Base-by-base conservation (phyloP, 30 jellyfish, hydroid and myxozoan species). In the Aurelia aurita complex sp. Pacific region DNA sequence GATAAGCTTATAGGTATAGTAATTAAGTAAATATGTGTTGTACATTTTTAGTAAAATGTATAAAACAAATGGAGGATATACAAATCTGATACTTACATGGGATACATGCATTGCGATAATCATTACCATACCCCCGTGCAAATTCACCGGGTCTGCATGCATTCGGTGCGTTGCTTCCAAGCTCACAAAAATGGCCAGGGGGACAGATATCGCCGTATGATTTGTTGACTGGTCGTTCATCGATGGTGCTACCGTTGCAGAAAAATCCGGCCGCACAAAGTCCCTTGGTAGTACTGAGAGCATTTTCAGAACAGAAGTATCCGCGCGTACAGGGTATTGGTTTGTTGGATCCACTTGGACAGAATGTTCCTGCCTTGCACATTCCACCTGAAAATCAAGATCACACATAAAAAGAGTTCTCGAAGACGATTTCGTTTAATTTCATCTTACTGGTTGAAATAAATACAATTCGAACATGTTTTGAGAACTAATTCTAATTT, bases 121-220 rank as follows among this genome's bases (percentile, higher is more conserved):
- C 88, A 84, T 94, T 94, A n/a, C 97, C 99, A 85, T 67, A 89
- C 52, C 99, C 99, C 69, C 90, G 61, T 38, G 97, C 99, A 89
- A 89, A 94, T 60, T 89, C 85, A 19, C 99, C 99, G 7, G 91
- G 92, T 55, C 90, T 73, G 61, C 99, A 94, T 3, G 99, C 96
- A 33, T 85, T 85, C 18, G 99, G 97, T 50, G 97, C 97, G 29
- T 69, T 76, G 85, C 97, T 84, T 2, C 97, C 97, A 42, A 63
- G 76, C 64, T 85, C 97, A 67, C 99, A 94, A 64, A 32, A 94
- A 79, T 94, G 96, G 11, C 99, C 99, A 17, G 97, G 97, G 65
- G 97, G 97, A 77, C 99, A 94, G 23, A 94, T 94, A 69, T 94
- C 97, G 10, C 99, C 99, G 65, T 94, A 94, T 59, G 96, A 76